Evolutionary conservation across 2,797 vertebrate genomes (phyloP).

Genomic region (Enteromius radiatus): DNA sequence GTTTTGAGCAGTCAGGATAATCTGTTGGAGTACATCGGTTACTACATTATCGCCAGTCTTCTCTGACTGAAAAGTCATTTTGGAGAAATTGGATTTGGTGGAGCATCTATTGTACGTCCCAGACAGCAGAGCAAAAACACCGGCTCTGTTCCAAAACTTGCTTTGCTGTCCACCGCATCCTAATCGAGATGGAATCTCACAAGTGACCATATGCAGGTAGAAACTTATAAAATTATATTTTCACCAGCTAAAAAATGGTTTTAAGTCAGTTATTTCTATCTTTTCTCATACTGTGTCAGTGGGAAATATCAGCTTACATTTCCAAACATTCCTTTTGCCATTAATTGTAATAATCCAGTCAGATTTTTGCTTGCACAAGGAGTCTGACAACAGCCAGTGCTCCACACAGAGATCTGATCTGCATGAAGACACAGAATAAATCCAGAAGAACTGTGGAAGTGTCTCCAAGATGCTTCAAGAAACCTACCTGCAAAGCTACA

Average conservation of each 20-base stretch:
- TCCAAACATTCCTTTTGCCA: too few relatives aligned
- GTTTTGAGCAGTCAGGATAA: slow-evolving; percentile 57
- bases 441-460: too few relatives aligned
- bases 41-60: slow-evolving; percentile 49
- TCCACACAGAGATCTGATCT: too few relatives aligned
- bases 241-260: not conserved
- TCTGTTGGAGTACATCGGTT: slow-evolving; percentile 52
- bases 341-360: too few relatives aligned
- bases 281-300: too few relatives aligned
- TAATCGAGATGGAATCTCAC: not conserved
- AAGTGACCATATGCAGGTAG: not conserved
- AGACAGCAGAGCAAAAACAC: slow-evolving; percentile 40
- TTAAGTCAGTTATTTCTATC: not conserved
- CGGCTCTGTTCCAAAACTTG: not conserved
- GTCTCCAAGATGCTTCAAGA: too few relatives aligned
- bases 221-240: not conserved
- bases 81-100: slow-evolving; percentile 52
- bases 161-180: not conserved
- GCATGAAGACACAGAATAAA: too few relatives aligned
- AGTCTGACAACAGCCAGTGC: too few relatives aligned
- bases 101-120: slow-evolving; percentile 48
- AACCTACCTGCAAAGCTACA: too few relatives aligned
- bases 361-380: too few relatives aligned
- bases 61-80: slow-evolving; percentile 56
- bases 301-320: too few relatives aligned